Conservation (phyloP, 2,797 vertebrate genomes). For the Typhlichthys eigenmanni region DNA sequence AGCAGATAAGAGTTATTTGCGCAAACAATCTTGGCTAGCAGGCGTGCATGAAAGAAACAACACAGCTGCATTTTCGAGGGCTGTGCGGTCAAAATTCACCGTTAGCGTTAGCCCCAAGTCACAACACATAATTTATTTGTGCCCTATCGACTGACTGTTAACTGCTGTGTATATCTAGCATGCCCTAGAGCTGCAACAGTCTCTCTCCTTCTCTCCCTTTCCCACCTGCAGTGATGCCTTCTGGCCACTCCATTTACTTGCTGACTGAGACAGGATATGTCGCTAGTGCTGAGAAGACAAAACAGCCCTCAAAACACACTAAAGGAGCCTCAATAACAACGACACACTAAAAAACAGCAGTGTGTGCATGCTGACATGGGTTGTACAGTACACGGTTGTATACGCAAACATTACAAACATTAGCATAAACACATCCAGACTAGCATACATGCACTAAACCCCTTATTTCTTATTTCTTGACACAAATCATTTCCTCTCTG, state of each 20-base stretch:
- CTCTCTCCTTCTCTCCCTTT: constrained; percentile 23
- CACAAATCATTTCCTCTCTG: constrained; percentile 19
- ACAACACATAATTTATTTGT: constrained; percentile 58
- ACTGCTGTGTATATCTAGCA: constrained; percentile 30
- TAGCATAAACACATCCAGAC: background rate
- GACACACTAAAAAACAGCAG: constrained; percentile 35
- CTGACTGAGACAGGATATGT: constrained; percentile 66
- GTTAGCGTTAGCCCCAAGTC: constrained; percentile 38
- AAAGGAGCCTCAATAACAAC: constrained; percentile 56
- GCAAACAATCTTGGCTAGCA: too few relatives aligned
- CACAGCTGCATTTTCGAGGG: constrained; percentile 14
- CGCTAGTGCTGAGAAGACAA: constrained; percentile 60
- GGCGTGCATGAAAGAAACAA: constrained; percentile 11
- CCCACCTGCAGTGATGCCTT: constrained; percentile 68
- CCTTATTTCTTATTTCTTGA: background rate
- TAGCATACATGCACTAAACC: constrained; percentile 23
- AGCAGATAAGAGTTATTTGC: too few relatives aligned
- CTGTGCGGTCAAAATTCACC: constrained; percentile 27
- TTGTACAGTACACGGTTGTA: constrained; percentile 1
- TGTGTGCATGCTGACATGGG: constrained; percentile 37
- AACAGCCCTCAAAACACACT: constrained; percentile 58
- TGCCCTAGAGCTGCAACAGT: constrained; percentile 50
- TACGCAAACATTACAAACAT: constrained; percentile 2
- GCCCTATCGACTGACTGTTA: constrained; percentile 41
- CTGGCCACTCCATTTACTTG: constrained; percentile 67